Conservation (phyloP, 92 coral and sea anemone species). For the Meandrina meandrites region DNA sequence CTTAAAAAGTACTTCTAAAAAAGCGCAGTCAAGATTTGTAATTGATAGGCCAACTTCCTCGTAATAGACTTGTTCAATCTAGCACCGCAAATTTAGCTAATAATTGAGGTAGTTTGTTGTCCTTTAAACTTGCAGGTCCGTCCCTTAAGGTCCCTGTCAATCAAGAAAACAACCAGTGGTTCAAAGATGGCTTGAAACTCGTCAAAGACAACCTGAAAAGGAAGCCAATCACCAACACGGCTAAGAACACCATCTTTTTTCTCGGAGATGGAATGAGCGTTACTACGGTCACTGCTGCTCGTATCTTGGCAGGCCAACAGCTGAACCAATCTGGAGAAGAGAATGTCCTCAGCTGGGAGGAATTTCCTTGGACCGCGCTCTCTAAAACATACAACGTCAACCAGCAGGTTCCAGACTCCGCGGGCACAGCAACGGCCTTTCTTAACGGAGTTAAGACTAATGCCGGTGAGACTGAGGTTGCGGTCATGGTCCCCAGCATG, state of each 20-base stretch:
- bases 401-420: slow-evolving; percentile 86
- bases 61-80: no score
- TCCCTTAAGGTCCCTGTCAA: slow-evolving; percentile 38
- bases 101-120: neutral
- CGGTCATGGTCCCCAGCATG: neutral
- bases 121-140: neutral
- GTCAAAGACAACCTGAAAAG: slow-evolving; percentile 63
- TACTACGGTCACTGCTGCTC: slow-evolving; percentile 78
- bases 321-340: slow-evolving; percentile 83
- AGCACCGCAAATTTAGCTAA: no score
- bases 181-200: slow-evolving; percentile 76
- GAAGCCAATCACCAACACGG: slow-evolving; percentile 70
- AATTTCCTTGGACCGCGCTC: slow-evolving; percentile 85
- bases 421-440: slow-evolving; percentile 95
- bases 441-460: slow-evolving; percentile 84
- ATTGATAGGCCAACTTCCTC: no score
- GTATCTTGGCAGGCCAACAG: slow-evolving; percentile 74
- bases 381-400: slow-evolving; percentile 89
- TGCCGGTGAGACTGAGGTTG: slow-evolving; percentile 53
- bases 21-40: no score
- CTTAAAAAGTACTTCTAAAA: no score
- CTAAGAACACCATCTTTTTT: slow-evolving; percentile 86
- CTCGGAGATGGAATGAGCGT: slow-evolving; percentile 87
- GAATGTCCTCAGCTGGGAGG: slow-evolving; percentile 80
- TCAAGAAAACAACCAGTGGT: slow-evolving; percentile 79